Evolutionary conservation across 2,888 invertebrate species (phyloP), one percentile per base, ranked within the genome.

Genomic region (Lepidochitona cinerea): DNA sequence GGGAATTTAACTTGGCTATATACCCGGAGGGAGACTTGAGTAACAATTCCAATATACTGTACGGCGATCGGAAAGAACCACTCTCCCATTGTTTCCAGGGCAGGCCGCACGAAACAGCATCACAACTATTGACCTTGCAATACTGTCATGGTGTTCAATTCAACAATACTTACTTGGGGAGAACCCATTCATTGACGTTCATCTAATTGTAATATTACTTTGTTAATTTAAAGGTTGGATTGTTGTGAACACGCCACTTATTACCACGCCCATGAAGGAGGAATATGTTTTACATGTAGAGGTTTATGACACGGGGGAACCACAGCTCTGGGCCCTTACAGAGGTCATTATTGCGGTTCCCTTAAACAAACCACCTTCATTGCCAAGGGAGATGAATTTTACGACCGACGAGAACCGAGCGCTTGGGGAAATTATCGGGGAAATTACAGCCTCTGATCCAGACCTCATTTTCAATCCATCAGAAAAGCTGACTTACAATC

Each of bases 271-370:
- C 0, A 49, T 71, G 18, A 32, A 59, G n/a, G 75, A 72, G 6
- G 71, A 72, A 14, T 77, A 75, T 37, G 37, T 33, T 18, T 53
- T 77, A 29, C 14, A 64, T 12, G 65, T 77, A 36, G 36, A 52
- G 26, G 77, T 72, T 37, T 53, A 74, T 18, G 77, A 77, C 64
- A 75, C 72, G 4, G 77, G 77, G 18, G 66, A 73, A n/a, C 77
- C 77, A 29, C 66, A 70, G 32, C 52, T 52, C 18, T 68, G 70
- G 14, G 33, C 68, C 35, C 37, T 70, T 36, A 71, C 71, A 0
- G 66, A 49, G 14, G 69, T 77, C 37, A 23, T 64, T 18, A 68
- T 77, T 9, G 49, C 37, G 6, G 77, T 77, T 14, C 69, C 72
- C 14, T 37, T 72, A 29, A 76, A 76, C 70, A 70, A 59, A 14